A percentile compares a stretch with the other conserved stretches of the same genome.
Evolutionary conservation across 2,888 invertebrate genomes (phyloP).

Genomic region (Polia nebulosa): DNA sequence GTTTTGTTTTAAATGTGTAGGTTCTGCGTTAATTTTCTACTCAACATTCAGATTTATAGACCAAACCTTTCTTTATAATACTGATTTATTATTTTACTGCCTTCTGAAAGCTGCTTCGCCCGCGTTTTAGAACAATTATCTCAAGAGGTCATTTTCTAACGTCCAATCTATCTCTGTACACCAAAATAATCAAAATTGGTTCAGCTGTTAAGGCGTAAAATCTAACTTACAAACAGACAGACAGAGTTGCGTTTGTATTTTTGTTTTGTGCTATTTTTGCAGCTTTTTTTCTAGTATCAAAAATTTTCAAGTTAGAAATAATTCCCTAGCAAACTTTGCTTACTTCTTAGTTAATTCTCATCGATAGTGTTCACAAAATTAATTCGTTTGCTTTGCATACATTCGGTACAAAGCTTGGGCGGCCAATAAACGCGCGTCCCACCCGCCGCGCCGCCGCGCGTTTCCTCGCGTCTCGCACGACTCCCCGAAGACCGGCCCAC

Average conservation of each 20-base stretch:
- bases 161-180: no score
- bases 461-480: slow-evolving; percentile 79
- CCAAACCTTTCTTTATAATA: not conserved
- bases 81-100: not conserved
- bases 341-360: not conserved
- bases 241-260: no score
- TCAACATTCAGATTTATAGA: not conserved
- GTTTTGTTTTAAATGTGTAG: slow-evolving; percentile 11
- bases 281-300: not conserved
- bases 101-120: not conserved
- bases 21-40: not conserved
- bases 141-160: no score
- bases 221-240: no score
- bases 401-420: slow-evolving; percentile 54
- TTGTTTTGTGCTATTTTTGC: not conserved
- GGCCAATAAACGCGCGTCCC: slow-evolving; percentile 75
- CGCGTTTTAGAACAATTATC: no score
- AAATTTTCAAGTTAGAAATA: not conserved
- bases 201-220: no score
- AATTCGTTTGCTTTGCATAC: slow-evolving; percentile 32
- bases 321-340: not conserved
- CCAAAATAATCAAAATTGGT: no score
- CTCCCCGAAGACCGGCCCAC: slow-evolving; percentile 81
- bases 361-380: slow-evolving; percentile 17
- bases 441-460: slow-evolving; percentile 69